A percentile compares a stretch with the other conserved stretches of the same genome.
Conservation (phyloP, 2,888 invertebrate species). For the Drosophila villosipedis region DNA sequence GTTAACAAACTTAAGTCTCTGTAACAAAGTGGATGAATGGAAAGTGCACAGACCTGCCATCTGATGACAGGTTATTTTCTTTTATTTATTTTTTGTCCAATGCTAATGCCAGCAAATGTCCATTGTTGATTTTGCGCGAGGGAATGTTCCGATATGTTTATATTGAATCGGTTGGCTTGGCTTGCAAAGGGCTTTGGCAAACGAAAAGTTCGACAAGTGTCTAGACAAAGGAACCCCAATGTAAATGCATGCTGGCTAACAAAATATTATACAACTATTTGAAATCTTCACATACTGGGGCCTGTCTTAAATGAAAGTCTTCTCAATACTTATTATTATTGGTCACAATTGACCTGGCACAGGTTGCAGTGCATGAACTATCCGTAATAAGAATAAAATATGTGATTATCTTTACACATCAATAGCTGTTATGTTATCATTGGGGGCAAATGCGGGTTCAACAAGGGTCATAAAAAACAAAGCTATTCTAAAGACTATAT, state of each 20-base stretch:
- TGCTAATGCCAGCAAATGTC: slow-evolving; percentile 26
- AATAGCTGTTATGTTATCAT: neutral
- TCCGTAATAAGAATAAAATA: neutral
- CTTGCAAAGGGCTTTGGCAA: slow-evolving; percentile 9
- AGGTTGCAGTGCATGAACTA: neutral
- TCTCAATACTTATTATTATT: neutral
- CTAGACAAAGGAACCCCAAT: slow-evolving; percentile 45
- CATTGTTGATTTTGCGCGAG: slow-evolving; percentile 49
- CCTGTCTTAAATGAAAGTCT: neutral
- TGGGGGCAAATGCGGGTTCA: neutral
- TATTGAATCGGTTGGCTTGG: slow-evolving; percentile 30
- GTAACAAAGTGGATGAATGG: neutral
- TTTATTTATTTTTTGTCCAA: neutral
- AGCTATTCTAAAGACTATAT: no score
- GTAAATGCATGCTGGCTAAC: slow-evolving; percentile 12
- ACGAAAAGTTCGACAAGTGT: slow-evolving; percentile 15
- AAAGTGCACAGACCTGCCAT: neutral
- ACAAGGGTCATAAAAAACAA: neutral
- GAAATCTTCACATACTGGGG: neutral
- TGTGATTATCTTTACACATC: neutral
- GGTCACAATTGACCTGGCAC: neutral
- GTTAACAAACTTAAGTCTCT: neutral
- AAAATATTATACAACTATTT: slow-evolving; percentile 2
- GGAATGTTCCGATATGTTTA: slow-evolving; percentile 33
- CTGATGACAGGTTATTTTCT: slow-evolving; percentile 4